Base-by-base conservation (phyloP, 2,888 invertebrate genomes). In the Yponomeuta malinellus region DNA sequence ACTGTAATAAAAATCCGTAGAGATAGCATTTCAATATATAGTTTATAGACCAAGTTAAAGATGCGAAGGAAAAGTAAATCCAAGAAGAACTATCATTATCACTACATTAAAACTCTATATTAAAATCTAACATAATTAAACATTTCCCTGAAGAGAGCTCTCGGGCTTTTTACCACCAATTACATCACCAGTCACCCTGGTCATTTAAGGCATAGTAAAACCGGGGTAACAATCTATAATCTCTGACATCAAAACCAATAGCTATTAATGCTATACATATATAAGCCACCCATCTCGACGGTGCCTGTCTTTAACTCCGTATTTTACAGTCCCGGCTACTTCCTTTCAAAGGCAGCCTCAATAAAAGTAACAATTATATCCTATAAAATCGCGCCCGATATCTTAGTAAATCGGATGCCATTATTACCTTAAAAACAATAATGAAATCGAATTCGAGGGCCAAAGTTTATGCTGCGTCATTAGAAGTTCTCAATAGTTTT, bases 341-440 rank as follows among this genome's bases (percentile, higher is more conserved):
- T 72, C 68, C 31, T 73, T 75, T 80, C 78, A 81, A 80, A 80
- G 76, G 72, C 78, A 73, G 76, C 76, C 78, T 81, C 81, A 83
- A 85, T 86, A 86, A 84, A 87, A 85, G 83, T 84, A 83, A 87
- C 86, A 90, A 90, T 90, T 90, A 90, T 82, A 84, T 82, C 83
- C 89, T 83, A 89, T 90, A 90, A 90, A 89, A 83, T 72, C 73
- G 73, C 31, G 75, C 76, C 76, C 79, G 78, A 81, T 79, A 76
- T 73, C 76, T 65, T 66, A 71, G 74, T 52, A 48, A 52, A 52
- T 68, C 48, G 48, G 43, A 68, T 31, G 52, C 48, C 48, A 52
- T 68, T 68, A 68, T 48, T 59, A 31, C 31, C 52, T 68, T 15
- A 59, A 59, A 59, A 59, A 59, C 52, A 59, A 59, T 59, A 59